Base-by-base conservation (phyloP, 2,113 vertebrate species). In the Anoplopoma fimbria region DNA sequence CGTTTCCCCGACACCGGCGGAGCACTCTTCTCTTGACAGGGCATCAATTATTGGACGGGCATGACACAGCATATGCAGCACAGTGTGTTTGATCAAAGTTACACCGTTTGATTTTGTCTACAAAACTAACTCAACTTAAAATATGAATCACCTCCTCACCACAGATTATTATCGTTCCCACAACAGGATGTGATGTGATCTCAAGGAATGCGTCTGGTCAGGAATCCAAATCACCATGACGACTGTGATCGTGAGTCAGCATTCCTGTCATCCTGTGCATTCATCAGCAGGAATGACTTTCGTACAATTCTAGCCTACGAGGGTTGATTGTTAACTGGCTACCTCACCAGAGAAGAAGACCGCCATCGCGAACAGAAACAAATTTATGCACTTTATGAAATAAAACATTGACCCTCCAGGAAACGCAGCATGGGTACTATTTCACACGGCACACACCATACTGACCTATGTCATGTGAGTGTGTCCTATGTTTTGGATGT, bases 181-280 rank as follows among this genome's bases (percentile, higher is more conserved):
- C 69, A 65, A 74, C 77, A 86, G 81, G 89, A 87, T 79, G 45
- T 89, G 90, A 90, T 74, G 76, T n/a, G 77, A 87, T 57, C 0
- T 8, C 57, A 33, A 80, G 13, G 80, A 74, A 64, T 19, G 2
- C 42, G 34, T 80, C 70, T 45, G 69, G 51, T 75, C 64, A 47
- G 36, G 64, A 58, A 73, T 34, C 58, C 25, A 17, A 63, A 55
- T 29, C 36, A 72, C 72, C 77, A 61, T 85, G 77, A 79, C 83
- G 88, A 87, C 81, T 74, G 40, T 0, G 10, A 79, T 40, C 21
- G 12, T 87, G 88, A 88, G 68, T 89, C 78, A 87, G 72, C 82
- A 82, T 83, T 89, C 69, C 81, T 38, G 34, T 81, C 87, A 76
- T 87, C 77, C 75, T 84, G 67, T 58, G 55, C 12, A 67, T 64